A percentile compares a stretch with the other conserved stretches of the same genome.
Evolutionary conservation across 2,113 vertebrate species (phyloP).

Genomic region (Rhynchomys soricoides): DNA sequence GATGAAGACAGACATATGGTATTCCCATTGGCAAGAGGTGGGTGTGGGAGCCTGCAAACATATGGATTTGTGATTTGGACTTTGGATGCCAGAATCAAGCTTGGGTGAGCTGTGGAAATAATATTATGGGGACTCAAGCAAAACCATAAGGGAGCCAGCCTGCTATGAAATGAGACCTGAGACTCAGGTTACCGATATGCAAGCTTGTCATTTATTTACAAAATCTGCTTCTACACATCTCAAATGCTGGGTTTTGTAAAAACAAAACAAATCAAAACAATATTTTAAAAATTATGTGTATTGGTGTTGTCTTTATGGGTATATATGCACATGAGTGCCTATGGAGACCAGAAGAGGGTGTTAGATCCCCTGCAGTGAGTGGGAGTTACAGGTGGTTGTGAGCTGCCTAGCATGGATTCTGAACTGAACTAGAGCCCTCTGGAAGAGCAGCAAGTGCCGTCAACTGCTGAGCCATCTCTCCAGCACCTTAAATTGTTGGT

Average conservation of each 20-base stretch:
- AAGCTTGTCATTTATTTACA: not conserved
- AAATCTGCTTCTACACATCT: not conserved
- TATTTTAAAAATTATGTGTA: not conserved
- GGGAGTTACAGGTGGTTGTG: not conserved
- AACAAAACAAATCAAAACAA: not conserved
- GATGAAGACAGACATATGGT: rapidly evolving
- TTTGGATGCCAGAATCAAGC: not conserved
- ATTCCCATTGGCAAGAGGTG: not conserved
- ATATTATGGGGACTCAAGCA: rapidly evolving
- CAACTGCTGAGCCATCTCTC: no score
- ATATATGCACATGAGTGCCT: not conserved
- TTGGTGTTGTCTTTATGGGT: not conserved
- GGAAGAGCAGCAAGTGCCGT: no score
- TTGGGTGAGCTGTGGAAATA: not conserved
- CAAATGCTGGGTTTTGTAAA: rapidly evolving
- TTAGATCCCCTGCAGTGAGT: not conserved
- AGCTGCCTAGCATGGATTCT: not conserved
- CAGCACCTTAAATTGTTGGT: not conserved
- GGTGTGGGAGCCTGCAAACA: not conserved
- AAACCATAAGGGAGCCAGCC: no score
- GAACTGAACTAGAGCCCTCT: not conserved
- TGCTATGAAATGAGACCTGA: not conserved
- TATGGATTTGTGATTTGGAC: rapidly evolving
- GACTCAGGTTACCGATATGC: not conserved
- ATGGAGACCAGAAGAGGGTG: not conserved